Evolutionary conservation across 2,888 invertebrate species (phyloP), one percentile per base, ranked within the genome.

Genomic region (Caradrina clavipalpis): DNA sequence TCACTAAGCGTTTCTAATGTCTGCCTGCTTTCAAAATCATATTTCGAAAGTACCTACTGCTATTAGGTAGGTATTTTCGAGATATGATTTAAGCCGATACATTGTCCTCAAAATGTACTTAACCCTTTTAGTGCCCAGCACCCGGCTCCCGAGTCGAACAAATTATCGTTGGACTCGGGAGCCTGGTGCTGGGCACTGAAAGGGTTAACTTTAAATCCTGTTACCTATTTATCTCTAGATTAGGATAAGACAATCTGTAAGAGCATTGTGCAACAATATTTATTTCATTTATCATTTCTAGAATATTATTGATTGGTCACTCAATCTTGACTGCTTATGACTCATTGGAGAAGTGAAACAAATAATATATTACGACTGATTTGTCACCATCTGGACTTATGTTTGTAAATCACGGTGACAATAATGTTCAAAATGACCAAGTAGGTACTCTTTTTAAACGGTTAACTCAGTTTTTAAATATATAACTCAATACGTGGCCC

Each of bases 191-290:
- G n/a, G n/a, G n/a, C n/a, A n/a, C n/a, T n/a, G n/a, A n/a, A n/a
- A n/a, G n/a, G n/a, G n/a, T n/a, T n/a, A n/a, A n/a, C n/a, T n/a
- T 26, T 31, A 22, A 54, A 65, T 58, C 56, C 54, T 54, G 11
- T 31, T 55, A 70, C n/a, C 0, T 39, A 39, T 39, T 51, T 80
- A 68, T 76, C 58, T 45, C 0, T 13, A 49, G 51, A 70, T 76
- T 35, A 63, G 4, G 35, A 31, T 72, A 78, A 61, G 6, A 2
- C 47, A n/a, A 51, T 56, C 45, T 50, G 0, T 2, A 31, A 53
- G 21, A 59, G 19, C 45, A 56, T 53, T 56, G 69, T 50, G 49
- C 59, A 75, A 63, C 55, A 60, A 51, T 65, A 47, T 42, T 50
- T 22, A 31, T 21, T 54, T 63, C 54, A 66, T 15, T 45, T 45